Evolutionary conservation across 1,140 invertebrate species (phyloP).

Genomic region (Prorops nasuta): DNA sequence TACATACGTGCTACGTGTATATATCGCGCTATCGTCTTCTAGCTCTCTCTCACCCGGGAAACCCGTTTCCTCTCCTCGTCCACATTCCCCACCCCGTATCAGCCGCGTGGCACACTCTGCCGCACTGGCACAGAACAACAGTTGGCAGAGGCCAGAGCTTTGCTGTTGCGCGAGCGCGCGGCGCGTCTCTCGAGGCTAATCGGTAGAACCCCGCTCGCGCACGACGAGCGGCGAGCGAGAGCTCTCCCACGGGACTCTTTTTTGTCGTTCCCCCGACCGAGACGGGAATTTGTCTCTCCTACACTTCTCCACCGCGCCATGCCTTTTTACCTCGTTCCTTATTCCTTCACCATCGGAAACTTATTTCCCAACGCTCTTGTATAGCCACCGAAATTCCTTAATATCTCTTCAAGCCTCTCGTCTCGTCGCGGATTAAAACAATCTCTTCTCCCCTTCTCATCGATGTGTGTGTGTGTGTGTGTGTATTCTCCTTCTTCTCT

Average conservation of each 20-base stretch:
- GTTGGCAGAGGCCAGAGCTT: neutral
- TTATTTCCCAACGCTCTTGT: neutral
- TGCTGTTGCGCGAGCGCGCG: constrained; percentile 12
- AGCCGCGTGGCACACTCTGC: neutral
- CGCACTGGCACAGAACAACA: neutral
- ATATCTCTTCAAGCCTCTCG: no score
- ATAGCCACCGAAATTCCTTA: neutral
- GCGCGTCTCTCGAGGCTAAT: constrained; percentile 24
- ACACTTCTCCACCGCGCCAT: neutral
- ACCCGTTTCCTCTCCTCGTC: neutral
- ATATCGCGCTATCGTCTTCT: no score
- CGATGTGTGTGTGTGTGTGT: no score
- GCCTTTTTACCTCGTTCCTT: neutral
- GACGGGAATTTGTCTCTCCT: constrained; percentile 26
- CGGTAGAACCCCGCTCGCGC: constrained; percentile 8
- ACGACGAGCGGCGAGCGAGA: constrained; percentile 17
- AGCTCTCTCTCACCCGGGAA: neutral
- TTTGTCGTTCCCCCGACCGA: constrained; percentile 18
- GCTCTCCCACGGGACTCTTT: constrained; percentile 14
- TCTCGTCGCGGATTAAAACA: no score
- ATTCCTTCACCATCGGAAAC: neutral
- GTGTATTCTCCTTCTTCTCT: no score
- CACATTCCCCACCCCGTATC: no score
- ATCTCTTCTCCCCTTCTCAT: no score
- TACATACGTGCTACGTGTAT: no score